These are phyloP conservation scores for Drosophila santomea DNA, from an alignment of 1,140 invertebrate genomes.

Conservation along the genomic window DNA sequence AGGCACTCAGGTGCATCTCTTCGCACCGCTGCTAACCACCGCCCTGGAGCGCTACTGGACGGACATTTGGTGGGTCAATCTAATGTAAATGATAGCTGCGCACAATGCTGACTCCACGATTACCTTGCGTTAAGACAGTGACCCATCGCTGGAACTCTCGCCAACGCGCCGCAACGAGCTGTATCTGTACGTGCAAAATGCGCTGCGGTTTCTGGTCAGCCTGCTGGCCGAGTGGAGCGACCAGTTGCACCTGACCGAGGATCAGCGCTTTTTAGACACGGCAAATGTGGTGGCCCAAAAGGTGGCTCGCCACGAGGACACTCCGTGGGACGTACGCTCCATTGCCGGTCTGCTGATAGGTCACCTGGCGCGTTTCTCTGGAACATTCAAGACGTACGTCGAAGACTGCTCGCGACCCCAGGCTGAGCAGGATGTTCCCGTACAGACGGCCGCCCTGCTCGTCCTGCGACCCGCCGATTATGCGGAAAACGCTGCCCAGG, in stretches of 20 bases:
- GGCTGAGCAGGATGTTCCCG: slow-evolving; percentile 32
- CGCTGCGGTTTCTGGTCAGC: slow-evolving; percentile 58
- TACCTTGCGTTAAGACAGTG: slow-evolving; percentile 1
- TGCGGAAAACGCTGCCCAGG: neutral
- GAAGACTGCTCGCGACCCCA: neutral
- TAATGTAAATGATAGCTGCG: neutral
- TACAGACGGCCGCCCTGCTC: slow-evolving; percentile 51
- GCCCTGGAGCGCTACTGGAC: slow-evolving; percentile 41
- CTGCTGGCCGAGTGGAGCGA: slow-evolving; percentile 44
- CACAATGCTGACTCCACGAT: neutral
- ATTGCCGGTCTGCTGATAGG: slow-evolving; percentile 57
- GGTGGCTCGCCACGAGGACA: slow-evolving; percentile 52
- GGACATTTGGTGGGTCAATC: slow-evolving; percentile 28
- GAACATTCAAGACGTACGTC: slow-evolving; percentile 25
- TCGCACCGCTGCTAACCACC: slow-evolving; percentile 38
- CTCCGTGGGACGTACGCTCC: slow-evolving; percentile 69
- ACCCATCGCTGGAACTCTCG: slow-evolving; percentile 15
- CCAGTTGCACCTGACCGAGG: neutral
- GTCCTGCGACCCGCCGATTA: slow-evolving; percentile 34
- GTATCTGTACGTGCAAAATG: slow-evolving; percentile 55
- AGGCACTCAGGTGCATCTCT: slow-evolving; percentile 8
- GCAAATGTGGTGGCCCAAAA: slow-evolving; percentile 19
- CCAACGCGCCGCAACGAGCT: slow-evolving; percentile 63
- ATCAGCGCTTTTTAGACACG: neutral
- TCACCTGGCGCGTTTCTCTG: slow-evolving; percentile 39